Conservation (phyloP, 2,797 vertebrate genomes). For the Rhabdomys pumilio region DNA sequence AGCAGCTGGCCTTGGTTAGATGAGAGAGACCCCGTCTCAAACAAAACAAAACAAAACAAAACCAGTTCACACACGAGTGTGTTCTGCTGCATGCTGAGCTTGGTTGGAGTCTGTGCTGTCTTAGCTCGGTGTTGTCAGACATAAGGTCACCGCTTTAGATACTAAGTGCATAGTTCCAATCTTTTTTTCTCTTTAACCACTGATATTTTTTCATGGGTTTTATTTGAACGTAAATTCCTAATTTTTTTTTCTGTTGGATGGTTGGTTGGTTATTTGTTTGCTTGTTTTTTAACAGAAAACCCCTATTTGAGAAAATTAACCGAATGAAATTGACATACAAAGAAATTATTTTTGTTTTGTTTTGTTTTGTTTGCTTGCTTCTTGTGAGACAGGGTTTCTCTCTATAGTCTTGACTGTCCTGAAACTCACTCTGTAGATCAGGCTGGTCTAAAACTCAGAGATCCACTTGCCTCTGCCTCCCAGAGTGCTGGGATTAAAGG, state of each 20-base stretch:
- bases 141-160: background rate
- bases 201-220: slow-evolving; percentile 9
- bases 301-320: slow-evolving; percentile 46
- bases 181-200: background rate
- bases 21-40: background rate
- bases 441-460: background rate
- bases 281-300: background rate
- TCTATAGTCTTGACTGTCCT: background rate
- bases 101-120: background rate
- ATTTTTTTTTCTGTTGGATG: slow-evolving; percentile 20
- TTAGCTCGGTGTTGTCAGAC: background rate
- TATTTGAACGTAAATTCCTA: slow-evolving; percentile 8
- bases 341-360: background rate
- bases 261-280: background rate
- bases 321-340: slow-evolving; percentile 7
- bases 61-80: background rate
- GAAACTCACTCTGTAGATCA: background rate
- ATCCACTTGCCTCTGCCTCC: background rate
- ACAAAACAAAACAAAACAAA: background rate
- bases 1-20: background rate
- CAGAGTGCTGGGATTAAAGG: background rate
- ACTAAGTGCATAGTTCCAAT: background rate
- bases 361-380: background rate
- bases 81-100: background rate
- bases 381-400: background rate